Evolutionary conservation across 2,113 vertebrate genomes (phyloP), one percentile per base, ranked within the genome.

Genomic region (Clarias gariepinus): DNA sequence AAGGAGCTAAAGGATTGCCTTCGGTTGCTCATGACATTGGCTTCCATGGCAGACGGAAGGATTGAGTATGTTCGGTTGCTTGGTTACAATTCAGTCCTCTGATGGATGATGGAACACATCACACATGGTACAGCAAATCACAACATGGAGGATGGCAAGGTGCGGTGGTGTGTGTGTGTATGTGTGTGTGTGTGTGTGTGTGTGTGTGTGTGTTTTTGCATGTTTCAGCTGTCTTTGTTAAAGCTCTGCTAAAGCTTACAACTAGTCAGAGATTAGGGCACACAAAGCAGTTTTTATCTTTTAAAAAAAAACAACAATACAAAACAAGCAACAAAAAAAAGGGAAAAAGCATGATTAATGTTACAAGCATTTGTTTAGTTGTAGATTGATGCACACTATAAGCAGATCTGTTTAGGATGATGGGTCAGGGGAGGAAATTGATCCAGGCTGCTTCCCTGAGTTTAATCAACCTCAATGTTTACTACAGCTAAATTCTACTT

Each of bases 361-460:
- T 91, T 90, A 91, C 90, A 93, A 91, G 90, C 92, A 90, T 90
- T 91, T 91, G 85, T 85, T 88, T 92, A 25, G 91, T 81, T 89
- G 91, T 90, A 87, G 90, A 89, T 92, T 58, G 82, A 69, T 90
- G 87, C 84, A 91, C 91, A 91, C 91, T 88, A 91, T 73, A 90
- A 90, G 91, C 91, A 88, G 91, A 86, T 90, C 63, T 78, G 85
- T 85, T 85, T 88, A 69, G 68, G 88, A 91, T 92, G 88, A 91
- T 92, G 90, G 89, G 91, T 94, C 83, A 84, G 81, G 86, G 68
- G 74, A 85, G 63, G 86, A 90, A 82, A 78, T 90, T 94, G 94
- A 95, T 95, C 94, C 93, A 94, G 95, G 94, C 94, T 96, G 95
- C 95, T 95, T 94, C 95, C 95, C 95, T 94, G 95, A 94, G 92